Evolutionary conservation across 2,113 vertebrate genomes (phyloP), one percentile per base, ranked within the genome.

Genomic region (Psittacus erithacus): DNA sequence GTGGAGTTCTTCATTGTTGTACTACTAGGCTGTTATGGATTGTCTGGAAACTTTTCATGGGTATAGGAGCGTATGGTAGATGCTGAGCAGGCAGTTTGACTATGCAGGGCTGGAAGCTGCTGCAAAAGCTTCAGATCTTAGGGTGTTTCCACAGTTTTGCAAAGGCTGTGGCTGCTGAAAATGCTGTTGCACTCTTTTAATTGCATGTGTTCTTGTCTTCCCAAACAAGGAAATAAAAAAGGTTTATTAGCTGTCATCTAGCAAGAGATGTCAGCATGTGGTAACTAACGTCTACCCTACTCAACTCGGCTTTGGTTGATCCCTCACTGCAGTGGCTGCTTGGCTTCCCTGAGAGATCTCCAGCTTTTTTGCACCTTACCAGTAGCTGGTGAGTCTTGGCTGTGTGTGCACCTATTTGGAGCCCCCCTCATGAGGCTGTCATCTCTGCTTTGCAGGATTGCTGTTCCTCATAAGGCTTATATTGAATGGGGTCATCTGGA

Each of bases 251-350:
- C 39, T 73, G 29, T 1, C 0, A 46, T 55, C 35, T 69, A 80
- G 19, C 14, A 75, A 41, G 52, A 55, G 52, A 50, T 75, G 47
- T 67, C 67, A 75, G 46, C 47, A 68, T 43, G 20, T 31, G 31
- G 13, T 74, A 86, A 44, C 39, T 60, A 25, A 31, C 17, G 19
- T n/a, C 18, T 43, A 6, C 29, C 27, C 4, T 59, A 13, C n/a
- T 62, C 27, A 13, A 3, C n/a, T 52, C 0, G 1, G 65, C 49
- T 75, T 68, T 19, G 55, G 35, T 60, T 10, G 14, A 0, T 39
- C 80, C 41, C 33, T 84, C 27, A 13, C 33, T 6, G 9, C 20
- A 15, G 82, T 22, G 50, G 28, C 50, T 74, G n/a, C 65, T 89
- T 0, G 0, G 55, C 46, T 28, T 87, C 55, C 44, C 13, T 25